phyloP scores from a whole-genome alignment of 2,888 invertebrate genomes.

The Teinopalpus imperialis region DNA sequence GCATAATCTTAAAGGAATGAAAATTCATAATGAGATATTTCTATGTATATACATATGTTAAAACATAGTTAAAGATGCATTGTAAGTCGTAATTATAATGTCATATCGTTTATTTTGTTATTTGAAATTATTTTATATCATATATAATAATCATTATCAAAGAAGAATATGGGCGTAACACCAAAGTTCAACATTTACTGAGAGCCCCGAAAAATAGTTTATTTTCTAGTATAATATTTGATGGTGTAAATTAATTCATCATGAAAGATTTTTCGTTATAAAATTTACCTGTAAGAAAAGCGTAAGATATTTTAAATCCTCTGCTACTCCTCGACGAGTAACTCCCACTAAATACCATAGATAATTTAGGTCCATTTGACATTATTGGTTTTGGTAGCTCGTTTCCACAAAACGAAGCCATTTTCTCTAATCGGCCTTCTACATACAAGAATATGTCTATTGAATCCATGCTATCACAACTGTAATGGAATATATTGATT shows the following conservation, averaged over 20 bases:
- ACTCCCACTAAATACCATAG: conserved; percentile 91
- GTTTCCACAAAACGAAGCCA: conserved; percentile 93
- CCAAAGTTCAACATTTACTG: too few species aligned
- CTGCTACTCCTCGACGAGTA: conserved; percentile 88
- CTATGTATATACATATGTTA: too few species aligned
- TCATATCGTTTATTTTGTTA: too few species aligned
- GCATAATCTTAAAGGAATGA: conserved; percentile 87
- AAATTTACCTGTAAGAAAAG: conserved; percentile 91
- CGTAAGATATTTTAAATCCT: conserved; percentile 94
- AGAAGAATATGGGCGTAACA: too few species aligned
- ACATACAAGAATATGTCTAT: conserved; percentile 90
- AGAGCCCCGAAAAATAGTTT: too few species aligned
- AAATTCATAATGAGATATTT: conserved; percentile 6
- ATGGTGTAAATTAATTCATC: too few species aligned
- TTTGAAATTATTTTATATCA: too few species aligned
- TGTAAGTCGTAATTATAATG: too few species aligned
- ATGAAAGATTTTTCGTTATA: too few species aligned
- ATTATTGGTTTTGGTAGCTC: conserved; percentile 93
- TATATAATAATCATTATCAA: too few species aligned
- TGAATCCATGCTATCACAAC: conserved; percentile 90
- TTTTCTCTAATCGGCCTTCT: conserved; percentile 91
- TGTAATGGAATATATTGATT: conserved; percentile 64
- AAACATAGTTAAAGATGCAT: too few species aligned
- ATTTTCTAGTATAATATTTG: too few species aligned
- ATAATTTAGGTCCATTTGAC: conserved; percentile 94